Percentiles rank a stretch among this genome's conserved stretches.
Evolutionary conservation across 2,797 vertebrate genomes (phyloP).

Genomic region (Clangula hyemalis): DNA sequence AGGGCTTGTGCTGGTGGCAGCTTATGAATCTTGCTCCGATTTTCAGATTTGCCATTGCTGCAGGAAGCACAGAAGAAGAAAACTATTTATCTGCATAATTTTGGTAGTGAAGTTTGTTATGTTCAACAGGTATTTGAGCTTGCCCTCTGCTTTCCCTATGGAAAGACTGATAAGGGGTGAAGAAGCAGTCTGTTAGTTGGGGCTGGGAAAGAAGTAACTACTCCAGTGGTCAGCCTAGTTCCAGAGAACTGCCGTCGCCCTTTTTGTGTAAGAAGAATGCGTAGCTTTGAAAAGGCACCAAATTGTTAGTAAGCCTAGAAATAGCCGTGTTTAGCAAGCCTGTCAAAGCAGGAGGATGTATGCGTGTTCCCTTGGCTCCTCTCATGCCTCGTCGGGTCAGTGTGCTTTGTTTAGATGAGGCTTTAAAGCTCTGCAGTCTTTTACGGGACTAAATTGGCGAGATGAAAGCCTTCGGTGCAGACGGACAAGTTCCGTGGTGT

Average conservation of each 20-base stretch:
- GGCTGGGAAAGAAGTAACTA: neutral
- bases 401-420: neutral
- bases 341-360: neutral
- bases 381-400: neutral
- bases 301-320: neutral
- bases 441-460: too few relatives aligned
- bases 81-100: neutral
- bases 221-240: neutral
- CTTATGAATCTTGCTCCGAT: neutral
- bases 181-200: neutral
- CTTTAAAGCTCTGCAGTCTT: neutral
- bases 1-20: neutral
- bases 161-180: neutral
- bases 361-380: neutral
- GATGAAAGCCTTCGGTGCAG: neutral
- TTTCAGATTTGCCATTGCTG: neutral
- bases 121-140: neutral
- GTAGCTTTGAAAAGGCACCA: neutral
- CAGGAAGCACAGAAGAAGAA: neutral
- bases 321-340: neutral
- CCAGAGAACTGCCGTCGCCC: neutral
- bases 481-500: accelerated
- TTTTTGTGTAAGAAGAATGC: neutral
- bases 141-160: neutral
- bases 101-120: neutral